These are phyloP conservation scores for Melieria crassipennis DNA, from an alignment of 2,888 invertebrate genomes.

Conservation along the genomic window DNA sequence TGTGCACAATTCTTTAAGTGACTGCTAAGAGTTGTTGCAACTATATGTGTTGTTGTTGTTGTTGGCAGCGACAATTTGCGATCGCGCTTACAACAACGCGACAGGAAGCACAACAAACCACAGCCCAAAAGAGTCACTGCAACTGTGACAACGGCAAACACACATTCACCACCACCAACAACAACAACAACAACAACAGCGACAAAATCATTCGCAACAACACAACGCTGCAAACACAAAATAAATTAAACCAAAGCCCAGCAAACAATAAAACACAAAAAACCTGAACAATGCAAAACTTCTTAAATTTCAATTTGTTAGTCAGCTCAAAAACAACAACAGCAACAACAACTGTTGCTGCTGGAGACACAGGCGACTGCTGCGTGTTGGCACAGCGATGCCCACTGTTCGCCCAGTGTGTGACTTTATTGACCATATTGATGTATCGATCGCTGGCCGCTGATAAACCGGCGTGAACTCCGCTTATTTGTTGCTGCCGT, in stretches of 20 bases:
- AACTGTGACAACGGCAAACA: constrained; percentile 31
- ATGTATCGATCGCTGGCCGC: constrained; percentile 49
- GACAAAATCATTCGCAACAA: constrained; percentile 16
- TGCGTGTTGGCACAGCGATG: neutral
- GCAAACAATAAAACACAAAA: constrained; percentile 41
- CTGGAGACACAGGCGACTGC: constrained; percentile 23
- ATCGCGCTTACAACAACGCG: constrained; percentile 32
- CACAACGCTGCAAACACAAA: constrained; percentile 20
- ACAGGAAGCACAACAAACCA: constrained; percentile 39
- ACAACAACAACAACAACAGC: constrained; percentile 7
- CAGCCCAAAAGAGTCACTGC: constrained; percentile 1
- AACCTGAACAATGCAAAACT: constrained; percentile 26
- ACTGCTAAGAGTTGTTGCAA: neutral
- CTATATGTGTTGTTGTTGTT: neutral
- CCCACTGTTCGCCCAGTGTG: constrained; percentile 34
- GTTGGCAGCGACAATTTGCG: constrained; percentile 36
- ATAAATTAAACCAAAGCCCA: constrained; percentile 29
- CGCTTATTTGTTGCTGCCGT: constrained; percentile 7
- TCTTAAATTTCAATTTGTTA: constrained; percentile 45
- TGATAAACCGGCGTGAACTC: constrained; percentile 41
- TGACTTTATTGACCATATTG: constrained; percentile 52
- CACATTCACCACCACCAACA: constrained; percentile 9
- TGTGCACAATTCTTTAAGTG: neutral
- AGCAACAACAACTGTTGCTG: constrained; percentile 29
- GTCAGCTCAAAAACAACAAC: constrained; percentile 3